Evolutionary conservation across 2,797 vertebrate genomes (phyloP), one percentile per base, ranked within the genome.

Genomic region (Momotus momota): DNA sequence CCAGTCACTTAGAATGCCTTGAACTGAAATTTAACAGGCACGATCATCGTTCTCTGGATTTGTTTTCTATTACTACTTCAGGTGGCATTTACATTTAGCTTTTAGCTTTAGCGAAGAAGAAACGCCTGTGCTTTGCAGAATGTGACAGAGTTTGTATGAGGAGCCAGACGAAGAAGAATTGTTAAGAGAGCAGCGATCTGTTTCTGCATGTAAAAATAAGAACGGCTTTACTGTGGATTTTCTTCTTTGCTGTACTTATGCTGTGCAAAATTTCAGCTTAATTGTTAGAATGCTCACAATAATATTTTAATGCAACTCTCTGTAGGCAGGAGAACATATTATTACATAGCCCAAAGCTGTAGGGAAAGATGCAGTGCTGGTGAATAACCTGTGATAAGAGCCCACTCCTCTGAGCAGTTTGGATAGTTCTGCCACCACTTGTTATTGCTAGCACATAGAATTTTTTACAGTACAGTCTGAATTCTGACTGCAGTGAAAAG

Each of bases 371-470:
- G 79, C 58, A 35, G 58, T 3, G 4, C 81, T 31, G 66, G 83
- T 92, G 96, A 97, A 96, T 91, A 90, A 97, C 91, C 90, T 93
- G 89, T 94, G 94, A 81, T 94, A 92, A 96, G 89, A 97, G 79
- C 94, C 71, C 61, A 43, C 88, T 87, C 93, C 95, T 91, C 81
- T 77, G 88, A 77, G 60, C 78, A 91, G 85, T 92, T 94, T 73
- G 86, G 92, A 73, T 94, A 94, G 96, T 96, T 95, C 84, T 94
- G 96, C 96, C 93, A 84, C 91, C 75, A 40, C 38, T 29, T 93
- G 62, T 96, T 97, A 97, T 88, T 96, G 96, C 96, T 95, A 96
- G 95, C 89, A 93, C 43, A 31, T 91, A 94, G 71, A 96, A 97
- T 35, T 96, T 98, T 96, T 97, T 97, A 95, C 86, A 88, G 88